Percentiles rank a stretch among this genome's conserved stretches.
These are phyloP conservation scores for Idaea aversata DNA, from an alignment of 2,888 invertebrate genomes.

Conservation along the genomic window DNA sequence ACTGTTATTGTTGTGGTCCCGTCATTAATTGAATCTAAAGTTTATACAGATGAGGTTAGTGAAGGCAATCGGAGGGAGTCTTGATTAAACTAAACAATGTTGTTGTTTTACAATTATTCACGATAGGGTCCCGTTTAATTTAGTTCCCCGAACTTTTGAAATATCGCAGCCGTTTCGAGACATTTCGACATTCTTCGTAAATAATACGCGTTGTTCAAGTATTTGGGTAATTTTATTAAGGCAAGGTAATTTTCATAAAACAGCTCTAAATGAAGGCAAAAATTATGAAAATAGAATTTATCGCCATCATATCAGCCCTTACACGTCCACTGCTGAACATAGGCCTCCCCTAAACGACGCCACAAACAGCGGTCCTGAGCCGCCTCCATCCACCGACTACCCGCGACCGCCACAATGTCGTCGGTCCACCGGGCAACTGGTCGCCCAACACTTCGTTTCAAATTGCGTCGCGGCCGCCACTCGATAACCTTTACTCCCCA, in stretches of 20 bases:
- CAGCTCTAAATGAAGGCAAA: too few relatives aligned
- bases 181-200: background rate
- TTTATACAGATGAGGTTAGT: slow-evolving; percentile 71
- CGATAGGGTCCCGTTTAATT: slow-evolving; percentile 48
- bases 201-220: background rate
- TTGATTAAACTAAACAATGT: slow-evolving; percentile 74
- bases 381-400: too few relatives aligned
- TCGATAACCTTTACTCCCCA: too few relatives aligned
- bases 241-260: background rate
- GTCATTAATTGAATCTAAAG: slow-evolving; percentile 71
- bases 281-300: too few relatives aligned
- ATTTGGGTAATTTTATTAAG: background rate
- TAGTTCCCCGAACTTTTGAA: slow-evolving; percentile 36
- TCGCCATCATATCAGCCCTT: too few relatives aligned
- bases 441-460: too few relatives aligned
- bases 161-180: slow-evolving; percentile 8
- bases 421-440: too few relatives aligned
- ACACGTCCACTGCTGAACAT: too few relatives aligned
- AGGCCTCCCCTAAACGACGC: too few relatives aligned
- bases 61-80: slow-evolving; percentile 64
- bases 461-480: too few relatives aligned
- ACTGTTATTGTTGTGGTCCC: slow-evolving; percentile 72
- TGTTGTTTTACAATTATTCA: slow-evolving; percentile 65
- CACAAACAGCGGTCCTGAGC: too few relatives aligned
- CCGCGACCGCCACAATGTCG: too few relatives aligned